Evolutionary conservation across 2,113 vertebrate genomes (phyloP).

Genomic region (Ammospiza caudacuta): DNA sequence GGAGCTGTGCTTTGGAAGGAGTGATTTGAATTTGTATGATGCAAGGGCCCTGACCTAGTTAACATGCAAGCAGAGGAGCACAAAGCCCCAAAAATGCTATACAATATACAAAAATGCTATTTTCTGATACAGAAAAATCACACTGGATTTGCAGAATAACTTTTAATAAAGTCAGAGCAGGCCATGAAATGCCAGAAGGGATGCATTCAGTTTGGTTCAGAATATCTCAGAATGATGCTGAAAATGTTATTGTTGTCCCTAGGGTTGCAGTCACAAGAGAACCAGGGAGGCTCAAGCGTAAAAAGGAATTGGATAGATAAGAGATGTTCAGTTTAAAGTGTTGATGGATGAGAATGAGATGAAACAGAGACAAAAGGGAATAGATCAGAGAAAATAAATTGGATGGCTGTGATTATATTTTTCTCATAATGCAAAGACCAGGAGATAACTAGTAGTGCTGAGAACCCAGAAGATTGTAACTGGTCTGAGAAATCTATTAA

Average conservation of each 20-base stretch:
- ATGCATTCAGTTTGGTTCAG: not conserved
- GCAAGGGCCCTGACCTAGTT: not conserved
- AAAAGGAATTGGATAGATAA: constrained; percentile 48
- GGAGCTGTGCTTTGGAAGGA: not conserved
- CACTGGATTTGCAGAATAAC: not conserved
- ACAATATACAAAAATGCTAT: not conserved
- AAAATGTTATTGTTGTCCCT: constrained; percentile 52
- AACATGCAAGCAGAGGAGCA: not conserved
- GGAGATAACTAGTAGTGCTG: not conserved
- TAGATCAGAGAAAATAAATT: constrained; percentile 32
- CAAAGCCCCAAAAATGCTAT: not conserved
- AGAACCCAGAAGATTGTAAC: not conserved
- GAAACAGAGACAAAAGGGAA: constrained; percentile 36
- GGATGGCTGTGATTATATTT: constrained; percentile 20
- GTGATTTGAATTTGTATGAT: not conserved
- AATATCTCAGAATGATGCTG: constrained; percentile 10
- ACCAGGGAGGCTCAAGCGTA: constrained; percentile 8
- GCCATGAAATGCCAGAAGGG: not conserved
- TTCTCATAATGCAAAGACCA: not conserved
- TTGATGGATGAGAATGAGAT: constrained; percentile 30
- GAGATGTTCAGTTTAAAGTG: constrained; percentile 43
- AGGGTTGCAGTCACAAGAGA: constrained; percentile 21
- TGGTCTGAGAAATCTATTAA: not conserved
- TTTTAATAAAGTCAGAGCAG: not conserved
- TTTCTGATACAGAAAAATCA: not conserved